Conservation (phyloP, 2,113 vertebrate genomes). For the Sus scrofa region DNA sequence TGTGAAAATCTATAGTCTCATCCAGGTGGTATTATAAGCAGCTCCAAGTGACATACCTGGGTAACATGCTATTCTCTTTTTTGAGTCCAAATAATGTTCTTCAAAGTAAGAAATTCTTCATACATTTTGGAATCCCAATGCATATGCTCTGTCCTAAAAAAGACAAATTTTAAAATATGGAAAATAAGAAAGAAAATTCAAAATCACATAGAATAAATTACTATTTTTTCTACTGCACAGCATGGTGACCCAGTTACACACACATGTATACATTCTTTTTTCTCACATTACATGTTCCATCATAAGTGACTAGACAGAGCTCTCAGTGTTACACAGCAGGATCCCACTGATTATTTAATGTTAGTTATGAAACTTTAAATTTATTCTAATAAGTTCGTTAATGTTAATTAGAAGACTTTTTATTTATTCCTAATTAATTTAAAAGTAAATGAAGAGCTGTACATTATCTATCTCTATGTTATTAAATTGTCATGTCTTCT, state of each 20-base stretch:
- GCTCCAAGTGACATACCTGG: background rate
- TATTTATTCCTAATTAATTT: background rate
- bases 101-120: background rate
- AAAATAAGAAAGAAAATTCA: background rate
- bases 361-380: background rate
- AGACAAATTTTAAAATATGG: background rate
- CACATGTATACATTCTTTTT: too few relatives aligned
- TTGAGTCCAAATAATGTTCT: background rate
- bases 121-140: background rate
- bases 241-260: too few relatives aligned
- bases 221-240: too few relatives aligned
- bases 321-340: too few relatives aligned
- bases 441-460: background rate
- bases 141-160: background rate
- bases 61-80: background rate
- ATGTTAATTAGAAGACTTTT: accelerated
- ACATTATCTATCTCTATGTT: background rate
- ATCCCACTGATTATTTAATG: too few relatives aligned
- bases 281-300: too few relatives aligned
- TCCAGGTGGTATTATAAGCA: background rate
- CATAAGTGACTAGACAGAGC: too few relatives aligned
- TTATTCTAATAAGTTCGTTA: background rate
- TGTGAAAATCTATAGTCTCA: background rate
- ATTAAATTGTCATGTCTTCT: background rate
- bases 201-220: background rate